phyloP scores from a whole-genome alignment of 2,797 vertebrate species.

The Helarctos malayanus region DNA sequence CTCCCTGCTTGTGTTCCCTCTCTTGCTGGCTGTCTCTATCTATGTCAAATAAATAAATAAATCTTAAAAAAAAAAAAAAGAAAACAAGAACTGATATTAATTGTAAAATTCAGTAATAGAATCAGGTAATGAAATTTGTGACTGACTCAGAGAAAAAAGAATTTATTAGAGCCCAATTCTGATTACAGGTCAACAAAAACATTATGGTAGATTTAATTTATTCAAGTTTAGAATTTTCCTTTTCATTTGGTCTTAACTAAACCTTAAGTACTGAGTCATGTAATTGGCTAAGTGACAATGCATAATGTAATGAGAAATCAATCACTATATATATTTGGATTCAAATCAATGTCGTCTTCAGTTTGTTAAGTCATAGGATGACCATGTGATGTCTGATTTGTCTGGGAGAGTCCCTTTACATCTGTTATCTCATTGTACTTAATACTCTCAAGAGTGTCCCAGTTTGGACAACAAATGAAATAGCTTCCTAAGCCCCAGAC shows the following conservation, averaged over 20 bases:
- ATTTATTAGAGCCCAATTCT: background rate
- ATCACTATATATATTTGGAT: background rate
- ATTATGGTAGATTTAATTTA: background rate
- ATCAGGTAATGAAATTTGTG: background rate
- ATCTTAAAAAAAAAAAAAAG: background rate
- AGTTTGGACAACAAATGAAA: background rate
- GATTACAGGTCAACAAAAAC: conserved; percentile 36
- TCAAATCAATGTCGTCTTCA: background rate
- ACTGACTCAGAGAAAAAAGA: conserved; percentile 43
- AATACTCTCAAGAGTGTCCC: background rate
- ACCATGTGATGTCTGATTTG: background rate
- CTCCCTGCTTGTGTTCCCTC: no score
- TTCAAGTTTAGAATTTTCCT: conserved; percentile 29
- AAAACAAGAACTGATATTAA: background rate
- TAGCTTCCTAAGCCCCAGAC: background rate
- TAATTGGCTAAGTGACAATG: background rate
- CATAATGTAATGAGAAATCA: conserved; percentile 20
- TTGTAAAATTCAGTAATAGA: background rate
- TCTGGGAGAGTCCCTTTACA: background rate
- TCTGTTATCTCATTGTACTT: background rate
- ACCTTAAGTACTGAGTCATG: background rate
- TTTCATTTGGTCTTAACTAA: conserved; percentile 16
- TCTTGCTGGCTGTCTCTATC: no score
- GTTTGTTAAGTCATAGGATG: background rate
- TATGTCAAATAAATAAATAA: no score